Base-by-base conservation (phyloP, 2,797 vertebrate species). In the Sylvia borin region DNA sequence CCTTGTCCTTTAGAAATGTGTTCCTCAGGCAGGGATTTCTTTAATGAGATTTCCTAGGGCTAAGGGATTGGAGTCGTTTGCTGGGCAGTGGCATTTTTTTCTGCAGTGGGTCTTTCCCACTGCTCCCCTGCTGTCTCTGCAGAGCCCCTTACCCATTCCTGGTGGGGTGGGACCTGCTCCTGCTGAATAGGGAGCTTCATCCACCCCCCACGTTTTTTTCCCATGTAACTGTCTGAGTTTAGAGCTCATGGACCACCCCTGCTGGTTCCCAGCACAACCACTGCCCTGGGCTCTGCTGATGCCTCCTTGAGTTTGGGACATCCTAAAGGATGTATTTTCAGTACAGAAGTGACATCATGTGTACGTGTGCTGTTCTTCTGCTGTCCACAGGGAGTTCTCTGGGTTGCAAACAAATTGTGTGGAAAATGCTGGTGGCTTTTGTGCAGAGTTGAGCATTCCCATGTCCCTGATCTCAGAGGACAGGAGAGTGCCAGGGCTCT, bases 71-170 rank as follows among this genome's bases (percentile, higher is more conserved):
- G n/a, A 80, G 36, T 76, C 14, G 61, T 80, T 89, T 79, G 53
- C 84, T 77, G 72, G 91, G 38, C 81, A 78, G 34, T 14, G 42
- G 54, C 61, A 32, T 67, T 26, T 93, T 71, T 71, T 84, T 29
- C 47, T 75, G 53, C 36, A 51, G 70, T 1, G 2, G 12, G 8
- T 67, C 75, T 57, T 61, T 88, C 20, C 43, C 1, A 6, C 68
- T 77, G 60, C 31, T 87, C 61, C 3, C 1, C 57, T 5, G 1
- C 25, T 38, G 29, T 82, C 42, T 77, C 61, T n/a, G 32, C 74
- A 47, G 79, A 48, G n/a, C 26, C 20, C 9, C 17, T 68, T 0
- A 0, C 32, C n/a, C 3, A 0, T 58, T 19, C 40, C 20, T 8
- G 7, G 9, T 47, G n/a, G 48, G 22, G 10, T 51, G 9, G 51